phyloP scores from a whole-genome alignment of 1,140 invertebrate species.

The Diachasma alloeum region DNA sequence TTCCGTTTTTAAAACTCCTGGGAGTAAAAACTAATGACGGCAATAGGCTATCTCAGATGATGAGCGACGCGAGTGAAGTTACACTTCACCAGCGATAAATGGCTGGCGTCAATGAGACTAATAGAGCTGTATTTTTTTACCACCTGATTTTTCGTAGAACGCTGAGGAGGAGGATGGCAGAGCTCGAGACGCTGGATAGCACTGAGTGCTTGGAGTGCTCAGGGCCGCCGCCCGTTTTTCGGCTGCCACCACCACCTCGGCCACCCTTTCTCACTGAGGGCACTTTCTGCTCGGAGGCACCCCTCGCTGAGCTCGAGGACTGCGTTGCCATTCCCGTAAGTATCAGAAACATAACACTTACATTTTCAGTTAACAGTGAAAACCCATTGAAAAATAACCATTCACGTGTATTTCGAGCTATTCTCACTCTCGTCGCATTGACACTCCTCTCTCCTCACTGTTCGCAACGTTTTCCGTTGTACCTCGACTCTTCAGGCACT shows the following conservation, averaged over 20 bases:
- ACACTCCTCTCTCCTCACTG: background rate
- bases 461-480: background rate
- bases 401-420: background rate
- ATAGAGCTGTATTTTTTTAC: slow-evolving; percentile 38
- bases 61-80: background rate
- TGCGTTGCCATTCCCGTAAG: slow-evolving; percentile 61
- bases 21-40: background rate
- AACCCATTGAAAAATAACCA: background rate
- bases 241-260: slow-evolving; percentile 61
- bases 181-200: slow-evolving; percentile 62
- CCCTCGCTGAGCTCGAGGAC: slow-evolving; percentile 60
- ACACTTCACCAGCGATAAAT: slow-evolving; percentile 8
- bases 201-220: slow-evolving; percentile 61
- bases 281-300: slow-evolving; percentile 60
- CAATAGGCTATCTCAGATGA: background rate
- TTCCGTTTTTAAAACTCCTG: background rate
- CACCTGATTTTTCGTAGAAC: slow-evolving; percentile 48
- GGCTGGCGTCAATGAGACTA: slow-evolving; percentile 40
- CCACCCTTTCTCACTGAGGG: slow-evolving; percentile 61
- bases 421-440: background rate
- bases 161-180: slow-evolving; percentile 62
- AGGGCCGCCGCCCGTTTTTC: slow-evolving; percentile 62
- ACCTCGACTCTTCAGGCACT: background rate
- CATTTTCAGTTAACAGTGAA: background rate
- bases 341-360: slow-evolving; percentile 12